These are phyloP conservation scores for Barypeithes pellucidus DNA, from an alignment of 2,888 invertebrate species.

Conservation along the genomic window DNA sequence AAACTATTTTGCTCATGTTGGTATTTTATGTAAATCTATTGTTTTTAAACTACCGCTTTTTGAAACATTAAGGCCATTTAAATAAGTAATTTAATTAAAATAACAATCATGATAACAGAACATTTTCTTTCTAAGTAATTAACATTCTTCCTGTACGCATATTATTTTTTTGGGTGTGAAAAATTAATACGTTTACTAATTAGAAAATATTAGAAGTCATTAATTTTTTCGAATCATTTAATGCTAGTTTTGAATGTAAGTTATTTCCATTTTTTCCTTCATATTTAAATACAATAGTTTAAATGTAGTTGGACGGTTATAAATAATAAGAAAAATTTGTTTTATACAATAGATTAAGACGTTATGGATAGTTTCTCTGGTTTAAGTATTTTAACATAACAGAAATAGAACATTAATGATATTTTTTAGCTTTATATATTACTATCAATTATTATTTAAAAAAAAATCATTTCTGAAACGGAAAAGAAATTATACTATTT, in stretches of 20 bases:
- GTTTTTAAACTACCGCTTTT: background rate
- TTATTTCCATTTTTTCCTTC: slow-evolving; percentile 1
- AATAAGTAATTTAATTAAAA: background rate
- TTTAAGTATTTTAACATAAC: no score
- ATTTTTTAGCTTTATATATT: no score
- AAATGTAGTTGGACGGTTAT: background rate
- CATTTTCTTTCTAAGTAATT: background rate
- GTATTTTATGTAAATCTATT: background rate
- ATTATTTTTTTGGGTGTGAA: slow-evolving; percentile 15
- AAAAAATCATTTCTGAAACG: no score
- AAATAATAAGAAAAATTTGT: background rate
- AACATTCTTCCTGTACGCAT: background rate
- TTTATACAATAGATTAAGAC: background rate
- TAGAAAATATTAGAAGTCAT: slow-evolving; percentile 8
- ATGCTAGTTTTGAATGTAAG: slow-evolving; percentile 1
- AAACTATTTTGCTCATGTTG: background rate
- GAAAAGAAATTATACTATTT: no score
- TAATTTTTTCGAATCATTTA: slow-evolving; percentile 6
- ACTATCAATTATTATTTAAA: no score
- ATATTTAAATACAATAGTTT: slow-evolving; percentile 8
- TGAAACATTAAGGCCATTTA: background rate
- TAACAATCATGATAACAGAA: background rate
- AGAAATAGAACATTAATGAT: no score
- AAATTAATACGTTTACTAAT: slow-evolving; percentile 8
- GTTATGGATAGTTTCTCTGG: no score